These are phyloP conservation scores for Pionites leucogaster DNA, from an alignment of 2,113 vertebrate genomes.

Conservation along the genomic window DNA sequence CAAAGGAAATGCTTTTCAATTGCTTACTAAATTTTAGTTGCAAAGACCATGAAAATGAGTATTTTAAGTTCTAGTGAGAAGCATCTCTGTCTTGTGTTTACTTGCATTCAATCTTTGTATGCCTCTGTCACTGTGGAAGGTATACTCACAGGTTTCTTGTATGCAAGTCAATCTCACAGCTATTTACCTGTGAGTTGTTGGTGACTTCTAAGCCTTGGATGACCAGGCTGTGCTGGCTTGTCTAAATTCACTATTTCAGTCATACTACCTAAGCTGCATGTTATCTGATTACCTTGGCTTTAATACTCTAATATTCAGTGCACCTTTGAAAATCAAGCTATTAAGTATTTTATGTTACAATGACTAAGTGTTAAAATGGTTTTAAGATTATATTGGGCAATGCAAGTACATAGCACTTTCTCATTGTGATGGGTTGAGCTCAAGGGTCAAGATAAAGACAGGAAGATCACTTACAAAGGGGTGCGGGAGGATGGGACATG, in stretches of 20 bases:
- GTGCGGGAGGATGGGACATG: rapidly evolving
- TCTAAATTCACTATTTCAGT: not conserved
- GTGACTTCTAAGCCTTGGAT: not conserved
- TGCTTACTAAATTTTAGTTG: not conserved
- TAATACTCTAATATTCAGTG: not conserved
- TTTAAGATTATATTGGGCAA: not conserved
- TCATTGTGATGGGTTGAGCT: rapidly evolving
- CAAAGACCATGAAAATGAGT: not conserved
- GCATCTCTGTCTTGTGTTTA: not conserved
- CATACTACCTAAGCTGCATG: not conserved
- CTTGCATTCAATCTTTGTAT: not conserved
- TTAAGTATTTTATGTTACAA: not conserved
- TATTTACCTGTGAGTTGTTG: not conserved
- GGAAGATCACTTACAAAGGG: rapidly evolving
- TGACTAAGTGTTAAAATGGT: not conserved
- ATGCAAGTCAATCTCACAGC: not conserved
- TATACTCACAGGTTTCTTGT: not conserved
- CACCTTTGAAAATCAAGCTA: not conserved
- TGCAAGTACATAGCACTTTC: not conserved
- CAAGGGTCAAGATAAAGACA: not conserved
- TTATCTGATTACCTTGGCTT: not conserved
- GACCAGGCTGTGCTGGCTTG: not conserved
- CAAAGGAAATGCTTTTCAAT: not conserved
- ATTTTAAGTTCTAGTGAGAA: not conserved
- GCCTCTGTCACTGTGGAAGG: not conserved